Base-by-base conservation (phyloP, 2,797 vertebrate species). In the Lithobates pipiens region DNA sequence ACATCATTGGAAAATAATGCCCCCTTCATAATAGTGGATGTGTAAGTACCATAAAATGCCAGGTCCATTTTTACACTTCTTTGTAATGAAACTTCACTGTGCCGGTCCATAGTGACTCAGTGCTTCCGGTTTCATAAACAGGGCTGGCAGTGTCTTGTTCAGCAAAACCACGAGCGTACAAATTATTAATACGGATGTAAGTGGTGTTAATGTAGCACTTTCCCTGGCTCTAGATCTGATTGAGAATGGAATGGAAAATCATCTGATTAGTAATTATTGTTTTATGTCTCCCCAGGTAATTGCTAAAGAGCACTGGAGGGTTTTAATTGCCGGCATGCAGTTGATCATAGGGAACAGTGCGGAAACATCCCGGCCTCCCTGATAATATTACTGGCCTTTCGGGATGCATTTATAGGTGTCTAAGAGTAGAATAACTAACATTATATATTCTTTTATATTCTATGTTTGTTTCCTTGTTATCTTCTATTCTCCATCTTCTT, bases 61-160 rank as follows among this genome's bases (percentile, higher is more conserved):
- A 23, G 18, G 54, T 61, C 54, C 54, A 61, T 61, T 23, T 61
- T 23, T 61, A 61, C 21, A 61, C 54, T 61, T 23, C 54, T 61
- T 18, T 18, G 13, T 18, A 54, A 18, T 18, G 21, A 61, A 61
- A 61, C 21, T 61, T 61, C 21, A 61, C 21, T 61, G 5, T 0
- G 21, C 7, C 21, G 21, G 21, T 23, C 54, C 54, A 61, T n/a
- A 23, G 54, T 61, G 54, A n/a, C 54, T 61, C 25, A 1, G 10
- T 13, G 65, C 65, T 67, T 67, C 27, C 65, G 65, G n/a, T 29
- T 25, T 67, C 25, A 67, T 67, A 67, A 87, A 80, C 88, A 85
- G 71, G 86, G 68, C 27, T 72, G 23, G n/a, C 77, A 88, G 90
- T 90, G 79, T 91, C 36, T 88, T 80, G 68, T 88, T 88, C 84